Evolutionary conservation across 2,797 vertebrate species (phyloP), one percentile per base, ranked within the genome.

Genomic region (Nyctibius grandis): DNA sequence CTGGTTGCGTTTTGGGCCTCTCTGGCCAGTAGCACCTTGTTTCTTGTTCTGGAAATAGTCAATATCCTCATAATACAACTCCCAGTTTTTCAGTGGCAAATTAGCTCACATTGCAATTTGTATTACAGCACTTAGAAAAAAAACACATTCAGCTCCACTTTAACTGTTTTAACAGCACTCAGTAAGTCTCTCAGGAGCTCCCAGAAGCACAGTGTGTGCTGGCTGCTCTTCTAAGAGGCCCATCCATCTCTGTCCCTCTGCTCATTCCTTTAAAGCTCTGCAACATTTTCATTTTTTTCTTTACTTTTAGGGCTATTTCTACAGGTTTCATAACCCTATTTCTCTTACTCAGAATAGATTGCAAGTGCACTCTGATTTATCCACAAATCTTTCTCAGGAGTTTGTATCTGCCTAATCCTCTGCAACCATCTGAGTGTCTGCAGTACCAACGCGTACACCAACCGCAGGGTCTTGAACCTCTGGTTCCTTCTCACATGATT

Each of bases 151-250:
- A 78, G 67, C 44, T 93, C 63, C 78, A 93, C 92, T 94, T 87
- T 87, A 93, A 95, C 88, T 91, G 78, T 94, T 96, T 87, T 92
- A 96, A 53, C 89, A 94, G 94, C 89, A 92, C 95, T 97, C 91
- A 91, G 74, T 67, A n/a, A 25, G 91, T 96, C 86, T 95, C 95
- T 53, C 86, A 91, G 95, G 93, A 92, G 84, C 75, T 95, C 84
- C 70, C 84, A 96, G 72, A 92, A 95, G 88, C 86, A 70, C 81
- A 48, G 78, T 57, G 60, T 93, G 86, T 74, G 33, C 91, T 93
- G 75, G 63, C 60, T 93, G 56, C 68, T 80, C 93, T 95, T 96
- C 91, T 91, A 91, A 96, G 91, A 96, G 81, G 86, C 67, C 81
- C 84, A 97, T 97, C 81, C 77, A 93, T 96, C 93, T 94, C 77